Percentiles rank a stretch among this genome's conserved stretches.
phyloP scores from a whole-genome alignment of 2,888 invertebrate species.

The Scelioninae gen. 1 region DNA sequence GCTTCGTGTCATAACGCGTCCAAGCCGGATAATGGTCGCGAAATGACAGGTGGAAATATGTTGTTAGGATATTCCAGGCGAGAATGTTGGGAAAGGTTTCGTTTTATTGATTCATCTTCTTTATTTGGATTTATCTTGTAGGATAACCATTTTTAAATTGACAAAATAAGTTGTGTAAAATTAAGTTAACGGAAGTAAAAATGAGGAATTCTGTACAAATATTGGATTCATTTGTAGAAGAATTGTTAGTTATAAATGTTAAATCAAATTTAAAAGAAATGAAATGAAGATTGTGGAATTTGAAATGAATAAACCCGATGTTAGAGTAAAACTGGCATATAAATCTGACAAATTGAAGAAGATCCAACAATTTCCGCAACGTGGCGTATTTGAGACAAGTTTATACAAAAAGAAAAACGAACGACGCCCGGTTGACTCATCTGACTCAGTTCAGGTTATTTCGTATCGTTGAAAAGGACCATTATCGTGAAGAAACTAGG shows the following conservation, averaged over 20 bases:
- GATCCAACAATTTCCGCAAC: background rate
- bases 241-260: too few relatives aligned
- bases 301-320: too few relatives aligned
- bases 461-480: conserved; percentile 62
- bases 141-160: too few relatives aligned
- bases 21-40: conserved; percentile 4
- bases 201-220: too few relatives aligned
- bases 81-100: too few relatives aligned
- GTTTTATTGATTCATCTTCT: too few relatives aligned
- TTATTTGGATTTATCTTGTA: too few relatives aligned
- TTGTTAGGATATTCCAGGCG: background rate
- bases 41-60: conserved; percentile 41
- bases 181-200: too few relatives aligned
- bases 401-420: conserved; percentile 32
- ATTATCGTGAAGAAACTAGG: conserved; percentile 70
- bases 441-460: conserved; percentile 47
- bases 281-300: too few relatives aligned
- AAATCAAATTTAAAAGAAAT: too few relatives aligned
- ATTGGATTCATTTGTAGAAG: too few relatives aligned
- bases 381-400: conserved; percentile 8
- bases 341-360: background rate
- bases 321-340: background rate
- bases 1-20: conserved; percentile 29
- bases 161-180: too few relatives aligned
- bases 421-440: conserved; percentile 41